These are phyloP conservation scores for Diadegma fenestrale DNA, from an alignment of 2,888 invertebrate genomes.

Conservation along the genomic window DNA sequence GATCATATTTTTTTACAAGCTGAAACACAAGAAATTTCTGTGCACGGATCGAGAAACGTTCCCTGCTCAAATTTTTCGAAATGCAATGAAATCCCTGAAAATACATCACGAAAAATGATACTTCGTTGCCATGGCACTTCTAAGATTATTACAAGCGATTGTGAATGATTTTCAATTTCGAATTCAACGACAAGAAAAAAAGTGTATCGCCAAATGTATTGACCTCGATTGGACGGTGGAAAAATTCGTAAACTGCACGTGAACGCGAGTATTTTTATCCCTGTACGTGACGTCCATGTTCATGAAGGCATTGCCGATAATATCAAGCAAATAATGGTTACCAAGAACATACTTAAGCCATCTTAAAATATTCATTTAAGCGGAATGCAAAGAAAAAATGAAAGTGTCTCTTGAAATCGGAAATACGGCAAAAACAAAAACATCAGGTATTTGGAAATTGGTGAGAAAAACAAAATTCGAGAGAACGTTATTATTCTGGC, in stretches of 20 bases:
- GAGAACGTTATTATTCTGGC: background rate
- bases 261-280: background rate
- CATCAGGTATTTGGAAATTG: background rate
- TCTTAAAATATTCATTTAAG: background rate
- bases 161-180: background rate
- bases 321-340: background rate
- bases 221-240: background rate
- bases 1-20: background rate
- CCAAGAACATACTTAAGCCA: background rate
- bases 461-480: background rate
- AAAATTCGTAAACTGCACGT: conserved; percentile 5
- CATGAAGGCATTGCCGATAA: conserved; percentile 7
- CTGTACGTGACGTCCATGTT: background rate
- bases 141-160: background rate
- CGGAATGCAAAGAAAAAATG: background rate
- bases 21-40: background rate
- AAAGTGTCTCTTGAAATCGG: background rate
- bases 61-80: background rate
- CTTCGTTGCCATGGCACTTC: background rate
- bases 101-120: background rate
- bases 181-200: background rate
- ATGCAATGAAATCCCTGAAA: background rate
- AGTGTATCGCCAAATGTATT: background rate
- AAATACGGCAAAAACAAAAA: background rate
- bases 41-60: too few species aligned